phyloP scores from a whole-genome alignment of 1,140 invertebrate genomes.

The Conus betulinus region DNA sequence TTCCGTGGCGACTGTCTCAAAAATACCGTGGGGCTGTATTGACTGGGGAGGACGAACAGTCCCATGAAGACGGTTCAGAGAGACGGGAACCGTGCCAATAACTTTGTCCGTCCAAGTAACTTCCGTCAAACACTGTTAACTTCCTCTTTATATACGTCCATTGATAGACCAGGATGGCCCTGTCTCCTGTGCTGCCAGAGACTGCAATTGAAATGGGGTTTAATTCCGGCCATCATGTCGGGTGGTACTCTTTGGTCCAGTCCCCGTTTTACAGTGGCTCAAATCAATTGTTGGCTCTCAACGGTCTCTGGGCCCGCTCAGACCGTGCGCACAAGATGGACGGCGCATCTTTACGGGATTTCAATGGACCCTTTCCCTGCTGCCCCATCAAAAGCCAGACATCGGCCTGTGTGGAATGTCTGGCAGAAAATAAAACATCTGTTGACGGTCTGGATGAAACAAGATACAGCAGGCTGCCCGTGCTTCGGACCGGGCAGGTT shows the following conservation, averaged over 20 bases:
- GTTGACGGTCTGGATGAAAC: not conserved
- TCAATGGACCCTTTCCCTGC: not conserved
- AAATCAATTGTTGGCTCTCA: constrained; percentile 11
- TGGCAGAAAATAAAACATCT: not conserved
- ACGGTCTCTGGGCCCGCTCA: not conserved
- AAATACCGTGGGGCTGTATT: not conserved
- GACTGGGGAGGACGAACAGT: not conserved
- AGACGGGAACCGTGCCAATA: not conserved
- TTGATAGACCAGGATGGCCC: constrained; percentile 34
- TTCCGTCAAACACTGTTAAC: not conserved
- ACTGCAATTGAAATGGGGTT: constrained; percentile 3
- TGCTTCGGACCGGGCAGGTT: not conserved
- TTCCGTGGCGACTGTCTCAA: not conserved
- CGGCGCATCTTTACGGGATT: not conserved
- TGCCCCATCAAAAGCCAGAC: not conserved
- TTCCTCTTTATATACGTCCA: not conserved
- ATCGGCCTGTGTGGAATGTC: not conserved
- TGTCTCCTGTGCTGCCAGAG: not conserved
- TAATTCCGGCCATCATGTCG: not conserved
- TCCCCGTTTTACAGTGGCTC: not conserved
- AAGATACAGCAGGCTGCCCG: not conserved
- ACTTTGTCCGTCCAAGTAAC: not conserved
- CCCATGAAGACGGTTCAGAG: not conserved
- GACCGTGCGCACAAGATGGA: not conserved
- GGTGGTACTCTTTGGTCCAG: not conserved